Evolutionary conservation across 2,797 vertebrate species (phyloP).

Genomic region (Myripristis jacobus): DNA sequence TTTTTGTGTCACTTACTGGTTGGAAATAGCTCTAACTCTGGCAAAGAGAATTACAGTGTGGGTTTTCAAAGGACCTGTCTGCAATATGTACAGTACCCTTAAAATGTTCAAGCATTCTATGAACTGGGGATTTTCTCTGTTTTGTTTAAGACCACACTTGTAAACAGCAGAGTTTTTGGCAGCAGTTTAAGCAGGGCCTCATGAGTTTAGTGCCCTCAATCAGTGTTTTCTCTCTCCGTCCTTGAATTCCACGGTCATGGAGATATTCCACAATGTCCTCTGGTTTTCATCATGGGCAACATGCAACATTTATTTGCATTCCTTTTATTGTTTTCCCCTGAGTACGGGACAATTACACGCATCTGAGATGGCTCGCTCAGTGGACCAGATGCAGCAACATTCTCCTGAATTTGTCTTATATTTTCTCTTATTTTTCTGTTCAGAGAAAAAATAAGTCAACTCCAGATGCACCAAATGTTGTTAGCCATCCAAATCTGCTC

Average conservation of each 20-base stretch:
- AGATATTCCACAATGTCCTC: slow-evolving; percentile 30
- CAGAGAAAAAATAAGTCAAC: too few species aligned
- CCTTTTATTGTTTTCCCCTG: slow-evolving; percentile 39
- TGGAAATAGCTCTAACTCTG: slow-evolving; percentile 1
- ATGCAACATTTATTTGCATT: slow-evolving; percentile 32
- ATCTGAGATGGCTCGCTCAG: slow-evolving; percentile 28
- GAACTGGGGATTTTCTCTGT: slow-evolving; percentile 19
- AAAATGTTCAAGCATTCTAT: background rate
- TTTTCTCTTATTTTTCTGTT: too few species aligned
- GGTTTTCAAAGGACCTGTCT: slow-evolving; percentile 2
- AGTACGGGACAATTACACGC: slow-evolving; percentile 39
- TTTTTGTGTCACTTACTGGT: slow-evolving; percentile 15
- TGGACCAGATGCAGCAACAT: too few species aligned
- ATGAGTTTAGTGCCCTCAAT: slow-evolving; percentile 23
- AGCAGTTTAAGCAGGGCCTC: slow-evolving; percentile 15
- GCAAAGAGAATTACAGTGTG: background rate
- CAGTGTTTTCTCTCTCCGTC: slow-evolving; percentile 22
- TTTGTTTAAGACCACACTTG: slow-evolving; percentile 43
- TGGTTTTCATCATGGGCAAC: slow-evolving; percentile 56
- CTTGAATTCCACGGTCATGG: slow-evolving; percentile 10
- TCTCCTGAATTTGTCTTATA: too few species aligned
- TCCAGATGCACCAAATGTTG: too few species aligned
- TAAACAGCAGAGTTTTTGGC: slow-evolving; percentile 35
- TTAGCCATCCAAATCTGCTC: too few species aligned
- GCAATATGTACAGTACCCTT: slow-evolving; percentile 2